Conservation (phyloP, 1,140 invertebrate genomes). For the Eumeta japonica region DNA sequence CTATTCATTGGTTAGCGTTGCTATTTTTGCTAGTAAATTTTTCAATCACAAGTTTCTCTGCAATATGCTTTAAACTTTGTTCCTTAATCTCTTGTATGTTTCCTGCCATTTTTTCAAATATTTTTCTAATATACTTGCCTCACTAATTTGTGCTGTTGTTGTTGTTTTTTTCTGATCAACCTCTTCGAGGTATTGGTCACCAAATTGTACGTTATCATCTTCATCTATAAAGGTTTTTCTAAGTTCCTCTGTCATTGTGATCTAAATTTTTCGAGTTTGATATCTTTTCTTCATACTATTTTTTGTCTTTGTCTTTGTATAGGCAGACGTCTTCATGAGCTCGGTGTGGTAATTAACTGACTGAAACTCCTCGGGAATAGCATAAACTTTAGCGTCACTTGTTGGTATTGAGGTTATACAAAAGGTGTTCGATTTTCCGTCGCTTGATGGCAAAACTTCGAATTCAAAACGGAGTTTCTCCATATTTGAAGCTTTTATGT, state of each 20-base stretch:
- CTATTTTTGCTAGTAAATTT: too few relatives aligned
- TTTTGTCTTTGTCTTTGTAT: too few relatives aligned
- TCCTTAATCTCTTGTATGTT: too few relatives aligned
- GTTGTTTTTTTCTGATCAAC: too few relatives aligned
- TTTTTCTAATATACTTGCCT: too few relatives aligned
- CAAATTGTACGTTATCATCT: slow-evolving; percentile 1
- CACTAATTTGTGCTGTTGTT: too few relatives aligned
- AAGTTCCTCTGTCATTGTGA: background rate
- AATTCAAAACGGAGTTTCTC: background rate
- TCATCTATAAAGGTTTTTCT: background rate
- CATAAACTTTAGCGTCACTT: background rate
- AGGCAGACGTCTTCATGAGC: background rate
- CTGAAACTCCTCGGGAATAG: background rate
- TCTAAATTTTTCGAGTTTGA: background rate
- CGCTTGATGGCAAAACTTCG: background rate
- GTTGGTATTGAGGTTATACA: background rate
- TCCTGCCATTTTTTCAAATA: too few relatives aligned
- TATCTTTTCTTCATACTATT: background rate
- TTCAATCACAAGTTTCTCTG: too few relatives aligned
- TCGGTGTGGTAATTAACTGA: background rate
- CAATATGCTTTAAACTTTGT: too few relatives aligned
- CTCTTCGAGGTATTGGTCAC: background rate
- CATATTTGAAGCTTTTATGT: background rate
- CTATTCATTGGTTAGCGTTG: too few relatives aligned
- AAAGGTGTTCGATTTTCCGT: background rate